Evolutionary conservation across 2,888 invertebrate species (phyloP), one percentile per base, ranked within the genome.

Genomic region (Resseliella maxima): DNA sequence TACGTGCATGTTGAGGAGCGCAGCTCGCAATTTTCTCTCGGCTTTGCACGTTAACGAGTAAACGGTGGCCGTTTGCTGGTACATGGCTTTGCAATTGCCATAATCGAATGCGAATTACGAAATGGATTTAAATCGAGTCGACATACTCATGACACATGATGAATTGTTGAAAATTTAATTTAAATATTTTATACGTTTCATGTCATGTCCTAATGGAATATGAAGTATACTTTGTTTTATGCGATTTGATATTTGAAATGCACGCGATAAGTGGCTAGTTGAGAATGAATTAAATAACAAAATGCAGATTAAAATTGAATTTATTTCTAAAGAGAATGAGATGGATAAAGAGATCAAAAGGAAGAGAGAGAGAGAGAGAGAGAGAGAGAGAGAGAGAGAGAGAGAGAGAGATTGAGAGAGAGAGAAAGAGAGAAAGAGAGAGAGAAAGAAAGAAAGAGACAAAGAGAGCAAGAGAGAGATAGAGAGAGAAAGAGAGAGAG

Each of bases 141-240:
- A 72, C 72, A 50, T 2, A 1, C 12, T 31, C 18, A 31, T 24
- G 24, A 59, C 59, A 59, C 59, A 72, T 72, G 72, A 72, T 72
- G 72, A 72, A 72, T 72, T 72, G 72, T 72, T 72, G 72, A 72
- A 72, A 72, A 72, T 72, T 72, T 72, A 72, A 72, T 72, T 72
- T 72, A 35, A 72, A 72, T 72, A 72, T 72, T 72, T 72, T 72
- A 72, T 72, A n/a, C 72, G 72, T 72, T 72, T 72, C n/a, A 35
- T 72, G 72, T 72, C 72, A 72, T 31, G 72, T 24, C 24, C 31
- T 72, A 35, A 72, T 72, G 72, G 72, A 72, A 72, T 72, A 27
- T 72, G 72, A 72, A 72, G 72, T 31, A 72, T 2, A 59, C 10
- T 24, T 24, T 24, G n/a, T 24, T 5, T 24, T 21, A 24, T 59